A percentile compares a stretch with the other conserved stretches of the same genome.
These are phyloP conservation scores for Paragorgia papillata DNA, from an alignment of 92 coral and sea anemone species.

Conservation along the genomic window DNA sequence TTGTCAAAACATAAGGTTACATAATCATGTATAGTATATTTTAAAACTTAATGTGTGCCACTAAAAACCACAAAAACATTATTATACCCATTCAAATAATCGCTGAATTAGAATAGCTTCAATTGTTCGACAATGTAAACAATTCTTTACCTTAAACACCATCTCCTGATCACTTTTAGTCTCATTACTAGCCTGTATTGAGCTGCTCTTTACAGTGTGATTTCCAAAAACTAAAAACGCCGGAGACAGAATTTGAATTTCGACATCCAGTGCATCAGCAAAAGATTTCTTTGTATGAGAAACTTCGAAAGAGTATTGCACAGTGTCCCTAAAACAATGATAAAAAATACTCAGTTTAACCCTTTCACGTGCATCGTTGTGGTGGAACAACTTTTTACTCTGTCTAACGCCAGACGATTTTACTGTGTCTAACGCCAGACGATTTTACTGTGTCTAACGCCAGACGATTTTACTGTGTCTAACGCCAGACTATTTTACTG, in stretches of 20 bases:
- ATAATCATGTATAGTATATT: too few relatives aligned
- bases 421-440: too few relatives aligned
- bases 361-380: background rate
- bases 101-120: too few relatives aligned
- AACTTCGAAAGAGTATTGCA: background rate
- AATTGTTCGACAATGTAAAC: background rate
- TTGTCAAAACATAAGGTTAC: background rate
- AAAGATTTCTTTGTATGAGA: slow-evolving; percentile 12
- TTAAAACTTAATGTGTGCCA: too few relatives aligned
- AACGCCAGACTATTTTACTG: too few relatives aligned
- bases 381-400: too few relatives aligned
- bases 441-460: too few relatives aligned
- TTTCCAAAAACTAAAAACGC: background rate
- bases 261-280: slow-evolving; percentile 13
- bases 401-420: too few relatives aligned
- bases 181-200: background rate
- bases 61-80: too few relatives aligned
- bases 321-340: slow-evolving; percentile 1
- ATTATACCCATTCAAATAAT: too few relatives aligned
- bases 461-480: too few relatives aligned
- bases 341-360: slow-evolving; percentile 10
- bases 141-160: background rate
- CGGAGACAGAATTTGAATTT: background rate
- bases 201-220: background rate
- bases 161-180: background rate